Base-by-base conservation (phyloP, 2,113 vertebrate species). In the Rhinoptilus africanus region DNA sequence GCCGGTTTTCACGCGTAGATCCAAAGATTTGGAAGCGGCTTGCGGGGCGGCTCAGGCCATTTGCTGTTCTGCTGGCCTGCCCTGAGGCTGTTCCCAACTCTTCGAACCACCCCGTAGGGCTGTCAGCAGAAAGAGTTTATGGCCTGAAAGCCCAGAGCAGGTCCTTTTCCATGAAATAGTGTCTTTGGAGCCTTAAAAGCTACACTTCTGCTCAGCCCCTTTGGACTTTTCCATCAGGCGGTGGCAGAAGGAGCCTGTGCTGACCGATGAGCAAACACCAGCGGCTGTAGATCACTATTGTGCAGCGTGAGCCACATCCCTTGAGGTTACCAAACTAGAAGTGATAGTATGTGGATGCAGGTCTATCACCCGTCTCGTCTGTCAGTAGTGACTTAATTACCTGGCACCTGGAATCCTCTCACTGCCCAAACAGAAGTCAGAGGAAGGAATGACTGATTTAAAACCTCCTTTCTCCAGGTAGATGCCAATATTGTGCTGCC, bases 391-490 rank as follows among this genome's bases (percentile, higher is more conserved):
- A 80, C 78, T 94, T 80, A 85, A 96, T 92, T 93, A 84, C 24
- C 63, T 95, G 96, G 85, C 88, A 93, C 88, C 35, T 74, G 78
- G 20, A 94, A 87, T 69, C 48, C n/a, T 71, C 85, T 59, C 21
- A n/a, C 60, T 93, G 72, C 74, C 88, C 75, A 93, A 81, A 59
- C 54, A 83, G 3, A 24, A 89, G 62, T 18, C 60, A 93, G 75
- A 94, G 76, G 67, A 37, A 81, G 37, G 45, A 96, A 92, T 92
- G 96, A 94, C 53, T 90, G 95, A 92, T 96, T 96, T 96, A 95
- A 96, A 96, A 28, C 67, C 90, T 82, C 30, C 62, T 71, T 82
- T 92, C 85, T 83, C 78, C 78, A 66, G 41, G 74, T 35, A 47
- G 89, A 32, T 83, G 77, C 28, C 0, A 2, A 43, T 93, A 77